A percentile compares a stretch with the other conserved stretches of the same genome.
Evolutionary conservation across 2,113 vertebrate species (phyloP).

Genomic region (Chloroceryle aenea): DNA sequence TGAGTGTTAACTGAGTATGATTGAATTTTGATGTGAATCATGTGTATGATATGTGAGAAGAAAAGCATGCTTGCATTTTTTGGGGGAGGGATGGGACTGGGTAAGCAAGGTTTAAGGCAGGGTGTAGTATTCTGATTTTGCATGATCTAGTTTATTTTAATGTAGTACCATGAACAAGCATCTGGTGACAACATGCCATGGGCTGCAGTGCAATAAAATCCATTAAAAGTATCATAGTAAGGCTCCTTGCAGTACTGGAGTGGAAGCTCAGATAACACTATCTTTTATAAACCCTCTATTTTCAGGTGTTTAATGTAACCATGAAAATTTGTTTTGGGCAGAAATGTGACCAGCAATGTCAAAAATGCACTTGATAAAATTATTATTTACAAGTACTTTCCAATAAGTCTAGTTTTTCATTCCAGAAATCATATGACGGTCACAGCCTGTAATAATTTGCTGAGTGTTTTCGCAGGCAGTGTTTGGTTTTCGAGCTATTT

Average conservation of each 20-base stretch:
- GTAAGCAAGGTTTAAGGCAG: not conserved
- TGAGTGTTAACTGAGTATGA: conserved; percentile 67
- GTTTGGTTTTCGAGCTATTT: not conserved
- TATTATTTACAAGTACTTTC: not conserved
- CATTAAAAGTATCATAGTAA: not conserved
- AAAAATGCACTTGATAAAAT: not conserved
- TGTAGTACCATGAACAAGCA: not conserved
- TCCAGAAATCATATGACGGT: not conserved
- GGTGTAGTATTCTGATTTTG: not conserved
- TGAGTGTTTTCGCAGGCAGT: not conserved
- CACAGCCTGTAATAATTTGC: not conserved
- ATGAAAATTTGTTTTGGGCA: not conserved
- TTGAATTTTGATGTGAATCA: conserved; percentile 67
- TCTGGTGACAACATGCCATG: not conserved
- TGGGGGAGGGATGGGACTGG: not conserved
- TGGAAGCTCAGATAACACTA: not conserved
- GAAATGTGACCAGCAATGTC: not conserved
- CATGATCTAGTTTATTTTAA: not conserved
- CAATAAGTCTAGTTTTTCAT: not conserved
- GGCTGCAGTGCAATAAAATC: not conserved
- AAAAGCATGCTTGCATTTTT: not conserved
- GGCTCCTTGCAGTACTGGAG: not conserved
- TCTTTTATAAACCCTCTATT: not conserved
- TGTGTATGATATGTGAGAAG: not conserved
- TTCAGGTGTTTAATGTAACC: not conserved